Evolutionary conservation across 1,140 invertebrate genomes (phyloP), one percentile per base, ranked within the genome.

Genomic region (Drosophila rufa): DNA sequence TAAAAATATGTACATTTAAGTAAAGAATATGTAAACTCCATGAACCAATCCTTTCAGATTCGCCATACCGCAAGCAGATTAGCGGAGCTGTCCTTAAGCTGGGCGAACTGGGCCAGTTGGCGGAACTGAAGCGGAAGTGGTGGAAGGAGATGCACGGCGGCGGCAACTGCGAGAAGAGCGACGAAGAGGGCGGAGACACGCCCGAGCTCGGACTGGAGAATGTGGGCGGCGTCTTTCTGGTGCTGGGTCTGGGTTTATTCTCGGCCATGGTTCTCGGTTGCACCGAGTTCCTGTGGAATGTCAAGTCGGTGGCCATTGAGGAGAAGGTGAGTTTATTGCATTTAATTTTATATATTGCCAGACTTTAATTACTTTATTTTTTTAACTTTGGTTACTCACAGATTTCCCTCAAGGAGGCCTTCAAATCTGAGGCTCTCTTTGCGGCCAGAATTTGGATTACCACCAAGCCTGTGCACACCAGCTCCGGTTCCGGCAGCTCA

Each of bases 51-150:
- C 12, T 33, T 51, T 40, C 65, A 96, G 96, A 96, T 94, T 96
- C 96, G 0, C 95, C 95, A 0, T 96, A 96, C 82, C 92, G 96
- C 43, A 96, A 95, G 0, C 90, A 94, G n/a, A 95, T 97, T 22
- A 96, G 94, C 76, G 94, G 94, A 33, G 95, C 96, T 4, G 95
- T 98, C 2, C 82, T 98, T 1, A 95, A 95, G 82, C 93, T 98
- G 9, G 96, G 97, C 85, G 97, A 98, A 93, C 94, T 94, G 51
- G 97, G 97, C 14, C 93, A 93, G n/a, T 86, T 98, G 3, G 93
- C 95, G 27, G 93, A 94, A 17, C 90, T 98, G n/a, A 97, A 97
- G 85, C 93, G 95, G 6, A 97, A 96, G 92, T 98, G 97, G 97
- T 98, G 97, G 97, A 95, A 95, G 85, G 94, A 95, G 56, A 94